Evolutionary conservation across 2,113 vertebrate genomes (phyloP), one percentile per base, ranked within the genome.

Genomic region (Cynocephalus volans): DNA sequence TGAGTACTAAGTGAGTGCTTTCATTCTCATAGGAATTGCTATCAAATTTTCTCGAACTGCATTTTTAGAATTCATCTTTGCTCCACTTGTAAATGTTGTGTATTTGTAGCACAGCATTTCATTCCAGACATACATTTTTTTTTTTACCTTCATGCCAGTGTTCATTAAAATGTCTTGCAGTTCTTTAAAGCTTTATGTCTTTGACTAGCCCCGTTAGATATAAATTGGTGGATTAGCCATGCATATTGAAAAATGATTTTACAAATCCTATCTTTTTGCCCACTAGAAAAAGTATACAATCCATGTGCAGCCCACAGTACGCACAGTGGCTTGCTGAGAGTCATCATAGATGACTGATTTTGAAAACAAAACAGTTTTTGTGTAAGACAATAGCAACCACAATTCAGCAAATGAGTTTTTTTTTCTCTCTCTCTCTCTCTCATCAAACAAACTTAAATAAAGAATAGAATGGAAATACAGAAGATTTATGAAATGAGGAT

Each of bases 311-410:
- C 93, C 90, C 95, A 33, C 93, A 97, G 92, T 88, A 96, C 92
- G 23, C 80, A n/a, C 70, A 65, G 19, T 93, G 26, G 87, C 80
- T 98, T 90, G 83, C 81, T 95, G 72, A 88, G 84, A 94, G 72
- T 98, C 94, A 76, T 28, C 82, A 89, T 86, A 93, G 73, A 92
- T 97, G 96, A 98, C 94, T 97, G 94, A 93, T 98, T 98, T 95
- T 93, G 94, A 97, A 98, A 98, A 97, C 69, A 98, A 97, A 98
- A 95, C n/a, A 56, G 31, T 92, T 81, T 95, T 45, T 90, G 90
- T 95, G 67, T 54, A 97, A 96, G 97, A 92, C 67, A 90, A 33
- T 18, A 11, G 75, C 86, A 87, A 89, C 60, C 48, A 33, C 62
- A 87, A 41, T 96, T 97, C 36, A 64, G 91, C 79, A n/a, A 97